phyloP scores from a whole-genome alignment of 2,797 vertebrate genomes.

The Falco naumanni region DNA sequence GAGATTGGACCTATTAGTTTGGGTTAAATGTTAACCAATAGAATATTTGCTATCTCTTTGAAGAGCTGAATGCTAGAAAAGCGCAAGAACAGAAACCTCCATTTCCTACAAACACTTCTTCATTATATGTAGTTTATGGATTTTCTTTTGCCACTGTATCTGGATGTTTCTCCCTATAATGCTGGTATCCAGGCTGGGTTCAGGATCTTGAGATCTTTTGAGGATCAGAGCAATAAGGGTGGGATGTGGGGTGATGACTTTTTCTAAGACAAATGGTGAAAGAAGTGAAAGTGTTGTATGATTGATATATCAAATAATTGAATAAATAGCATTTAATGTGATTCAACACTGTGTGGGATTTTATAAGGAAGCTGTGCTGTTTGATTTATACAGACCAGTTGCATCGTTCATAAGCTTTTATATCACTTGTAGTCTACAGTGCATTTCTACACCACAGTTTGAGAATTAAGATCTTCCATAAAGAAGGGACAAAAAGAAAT shows the following conservation, averaged over 20 bases:
- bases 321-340: not conserved
- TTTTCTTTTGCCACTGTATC: not conserved
- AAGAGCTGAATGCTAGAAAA: conserved; percentile 5
- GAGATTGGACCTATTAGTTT: conserved; percentile 55
- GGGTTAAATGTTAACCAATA: conserved; percentile 71
- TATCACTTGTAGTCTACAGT: not conserved
- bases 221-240: not conserved
- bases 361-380: not conserved
- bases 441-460: not conserved
- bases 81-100: not conserved
- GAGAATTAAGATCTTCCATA: not conserved
- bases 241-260: not conserved
- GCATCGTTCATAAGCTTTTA: not conserved
- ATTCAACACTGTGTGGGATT: not conserved
- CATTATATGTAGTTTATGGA: not conserved
- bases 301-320: not conserved
- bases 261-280: not conserved
- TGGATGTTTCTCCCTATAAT: not conserved
- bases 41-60: conserved; percentile 25
- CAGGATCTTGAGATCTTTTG: not conserved
- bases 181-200: not conserved
- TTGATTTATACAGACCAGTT: not conserved
- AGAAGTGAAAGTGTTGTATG: not conserved
- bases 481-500: not conserved
- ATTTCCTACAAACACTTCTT: not conserved